Conservation (phyloP, 2,113 vertebrate species). For the Lampris incognitus region DNA sequence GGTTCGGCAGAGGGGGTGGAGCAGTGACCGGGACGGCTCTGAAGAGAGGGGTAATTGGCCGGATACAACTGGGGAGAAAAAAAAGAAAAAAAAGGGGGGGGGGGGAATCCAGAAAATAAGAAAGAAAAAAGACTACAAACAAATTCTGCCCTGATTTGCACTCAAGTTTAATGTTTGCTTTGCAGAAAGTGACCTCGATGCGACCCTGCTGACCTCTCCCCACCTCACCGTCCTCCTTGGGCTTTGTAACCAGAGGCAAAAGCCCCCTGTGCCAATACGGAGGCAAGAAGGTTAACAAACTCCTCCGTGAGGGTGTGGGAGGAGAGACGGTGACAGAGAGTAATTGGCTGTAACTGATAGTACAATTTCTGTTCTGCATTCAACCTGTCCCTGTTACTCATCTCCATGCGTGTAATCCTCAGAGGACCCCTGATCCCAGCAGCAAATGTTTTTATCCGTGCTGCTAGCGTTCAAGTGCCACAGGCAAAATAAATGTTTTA, state of each 20-base stretch:
- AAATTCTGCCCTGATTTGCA: not conserved
- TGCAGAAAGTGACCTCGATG: slow-evolving; percentile 16
- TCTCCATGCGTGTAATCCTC: slow-evolving; percentile 70
- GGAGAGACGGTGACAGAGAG: not conserved
- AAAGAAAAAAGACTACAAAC: not conserved
- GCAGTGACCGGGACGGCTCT: too few species aligned
- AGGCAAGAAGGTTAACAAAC: slow-evolving; percentile 60
- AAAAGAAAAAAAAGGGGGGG: too few species aligned
- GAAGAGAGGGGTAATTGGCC: too few species aligned
- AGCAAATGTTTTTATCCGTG: slow-evolving; percentile 44
- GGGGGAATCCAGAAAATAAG: too few species aligned
- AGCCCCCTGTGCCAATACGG: slow-evolving; percentile 42
- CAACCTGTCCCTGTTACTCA: slow-evolving; percentile 44
- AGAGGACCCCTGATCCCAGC: slow-evolving; percentile 57
- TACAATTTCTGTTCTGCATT: slow-evolving; percentile 48
- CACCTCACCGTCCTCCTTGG: not conserved
- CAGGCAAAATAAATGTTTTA: not conserved
- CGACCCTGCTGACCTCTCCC: slow-evolving; percentile 43
- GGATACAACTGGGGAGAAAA: too few species aligned
- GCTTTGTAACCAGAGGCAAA: slow-evolving; percentile 15
- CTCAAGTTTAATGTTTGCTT: not conserved
- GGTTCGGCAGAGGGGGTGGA: too few species aligned
- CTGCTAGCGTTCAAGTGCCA: slow-evolving; percentile 18
- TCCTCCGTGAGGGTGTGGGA: slow-evolving; percentile 33
- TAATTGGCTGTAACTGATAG: slow-evolving; percentile 68